These are phyloP conservation scores for Lemur catta DNA, from an alignment of 2,797 vertebrate species.

Conservation along the genomic window DNA sequence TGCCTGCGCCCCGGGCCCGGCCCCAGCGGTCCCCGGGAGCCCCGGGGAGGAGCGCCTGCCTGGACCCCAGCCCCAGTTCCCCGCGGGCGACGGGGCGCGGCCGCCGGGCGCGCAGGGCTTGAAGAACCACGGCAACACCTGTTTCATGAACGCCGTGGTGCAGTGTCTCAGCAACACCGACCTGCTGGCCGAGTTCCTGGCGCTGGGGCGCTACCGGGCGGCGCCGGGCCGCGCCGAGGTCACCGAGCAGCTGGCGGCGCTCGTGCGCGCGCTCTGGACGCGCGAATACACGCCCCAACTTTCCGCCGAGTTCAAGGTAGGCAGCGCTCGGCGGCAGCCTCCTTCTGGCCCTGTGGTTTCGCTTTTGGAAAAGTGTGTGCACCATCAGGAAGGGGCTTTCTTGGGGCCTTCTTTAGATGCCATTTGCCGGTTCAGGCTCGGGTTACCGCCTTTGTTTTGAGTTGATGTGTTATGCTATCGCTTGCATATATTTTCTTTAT, in stretches of 20 bases:
- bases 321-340: neutral
- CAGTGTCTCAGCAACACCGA: conserved; percentile 98
- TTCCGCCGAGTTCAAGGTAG: conserved; percentile 95
- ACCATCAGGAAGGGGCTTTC: neutral
- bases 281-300: conserved; percentile 93
- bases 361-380: neutral
- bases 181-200: conserved; percentile 94
- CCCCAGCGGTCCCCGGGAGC: conserved; percentile 35
- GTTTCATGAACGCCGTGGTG: conserved; percentile 97
- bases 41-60: conserved; percentile 51
- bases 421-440: neutral
- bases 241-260: conserved; percentile 91
- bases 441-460: neutral
- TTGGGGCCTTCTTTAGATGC: neutral
- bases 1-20: neutral
- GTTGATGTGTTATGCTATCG: neutral
- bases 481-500: neutral
- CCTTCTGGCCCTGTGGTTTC: neutral
- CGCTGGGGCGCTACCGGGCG: conserved; percentile 87
- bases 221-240: conserved; percentile 87
- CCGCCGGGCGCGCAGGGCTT: conserved; percentile 92
- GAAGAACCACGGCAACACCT: conserved; percentile 98
- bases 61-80: conserved; percentile 47
- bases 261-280: conserved; percentile 94
- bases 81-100: conserved; percentile 82